Percentiles rank a stretch among this genome's conserved stretches.
phyloP scores from a whole-genome alignment of 2,797 vertebrate genomes.

The Heteromormyrus szaboi region DNA sequence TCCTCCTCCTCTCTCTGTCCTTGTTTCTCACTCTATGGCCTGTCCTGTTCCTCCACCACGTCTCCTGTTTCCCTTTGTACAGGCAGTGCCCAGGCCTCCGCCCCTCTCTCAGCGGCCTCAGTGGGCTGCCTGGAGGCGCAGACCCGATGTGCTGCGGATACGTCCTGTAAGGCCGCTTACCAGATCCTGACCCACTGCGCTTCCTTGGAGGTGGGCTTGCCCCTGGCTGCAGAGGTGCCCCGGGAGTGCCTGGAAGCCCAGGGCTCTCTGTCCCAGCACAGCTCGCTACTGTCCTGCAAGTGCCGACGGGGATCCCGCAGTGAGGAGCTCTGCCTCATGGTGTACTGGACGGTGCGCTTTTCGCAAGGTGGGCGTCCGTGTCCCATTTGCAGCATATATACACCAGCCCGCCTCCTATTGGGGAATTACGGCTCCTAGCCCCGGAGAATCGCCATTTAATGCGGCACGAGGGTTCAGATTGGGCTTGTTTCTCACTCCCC shows the following conservation, averaged over 20 bases:
- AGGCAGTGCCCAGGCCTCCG: conserved; percentile 51
- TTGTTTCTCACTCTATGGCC: conserved; percentile 4
- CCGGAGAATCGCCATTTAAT: background rate
- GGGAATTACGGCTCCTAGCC: background rate
- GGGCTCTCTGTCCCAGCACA: conserved; percentile 60
- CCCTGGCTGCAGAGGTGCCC: conserved; percentile 46
- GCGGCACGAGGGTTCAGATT: background rate
- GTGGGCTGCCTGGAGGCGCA: conserved; percentile 72
- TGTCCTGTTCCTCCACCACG: conserved; percentile 1
- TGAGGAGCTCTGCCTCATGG: conserved; percentile 74
- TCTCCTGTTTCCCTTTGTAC: conserved; percentile 31
- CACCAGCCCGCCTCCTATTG: background rate
- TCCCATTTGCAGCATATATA: background rate
- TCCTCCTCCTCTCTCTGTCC: conserved; percentile 12
- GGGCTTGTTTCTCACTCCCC: background rate
- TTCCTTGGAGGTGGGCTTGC: conserved; percentile 48
- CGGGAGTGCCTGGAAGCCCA: conserved; percentile 71
- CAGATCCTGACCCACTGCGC: conserved; percentile 69
- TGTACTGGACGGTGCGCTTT: conserved; percentile 82
- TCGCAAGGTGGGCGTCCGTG: conserved; percentile 69
- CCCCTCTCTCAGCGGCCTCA: conserved; percentile 11
- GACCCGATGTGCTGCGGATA: conserved; percentile 60
- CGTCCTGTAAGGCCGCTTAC: conserved; percentile 68
- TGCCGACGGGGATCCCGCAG: conserved; percentile 76
- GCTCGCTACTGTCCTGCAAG: conserved; percentile 71